Evolutionary conservation across 2,888 invertebrate genomes (phyloP).

Genomic region (Diadegma fenestrale): DNA sequence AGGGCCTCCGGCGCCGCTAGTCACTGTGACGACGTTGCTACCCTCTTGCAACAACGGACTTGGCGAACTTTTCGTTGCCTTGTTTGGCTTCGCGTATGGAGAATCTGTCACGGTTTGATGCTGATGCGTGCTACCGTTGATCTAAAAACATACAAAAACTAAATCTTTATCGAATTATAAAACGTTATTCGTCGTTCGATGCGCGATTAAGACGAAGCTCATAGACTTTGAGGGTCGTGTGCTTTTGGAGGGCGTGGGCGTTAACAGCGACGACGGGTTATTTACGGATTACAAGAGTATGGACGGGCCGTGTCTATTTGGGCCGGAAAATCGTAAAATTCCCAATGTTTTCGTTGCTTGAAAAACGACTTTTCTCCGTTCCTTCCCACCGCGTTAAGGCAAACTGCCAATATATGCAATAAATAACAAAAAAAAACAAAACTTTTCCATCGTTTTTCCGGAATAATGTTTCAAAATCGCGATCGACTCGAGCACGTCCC

Average conservation of each 20-base stretch:
- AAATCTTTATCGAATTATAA: conserved; percentile 5
- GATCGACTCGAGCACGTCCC: not conserved
- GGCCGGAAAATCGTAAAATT: conserved; percentile 31
- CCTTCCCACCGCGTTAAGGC: not conserved
- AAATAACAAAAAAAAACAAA: not conserved
- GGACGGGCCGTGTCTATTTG: conserved; percentile 20
- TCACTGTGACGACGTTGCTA: conserved; percentile 74
- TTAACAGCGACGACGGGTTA: conserved; percentile 39
- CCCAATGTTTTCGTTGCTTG: not conserved
- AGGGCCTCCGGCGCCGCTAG: conserved; percentile 84
- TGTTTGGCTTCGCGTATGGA: conserved; percentile 89
- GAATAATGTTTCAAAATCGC: not conserved
- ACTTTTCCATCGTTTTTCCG: not conserved
- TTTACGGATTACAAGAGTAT: conserved; percentile 49
- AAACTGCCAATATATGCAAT: not conserved
- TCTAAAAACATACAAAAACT: conserved; percentile 84
- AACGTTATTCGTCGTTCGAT: not conserved
- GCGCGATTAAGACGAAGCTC: not conserved
- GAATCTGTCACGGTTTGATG: conserved; percentile 89
- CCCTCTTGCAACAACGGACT: conserved; percentile 73
- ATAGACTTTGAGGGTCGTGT: conserved; percentile 40
- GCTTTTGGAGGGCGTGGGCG: conserved; percentile 58
- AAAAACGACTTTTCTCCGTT: not conserved
- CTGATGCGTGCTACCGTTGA: conserved; percentile 88
- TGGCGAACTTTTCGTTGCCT: conserved; percentile 87